Evolutionary conservation across 1,140 invertebrate species (phyloP).

Genomic region (Hypsibius dujardini): DNA sequence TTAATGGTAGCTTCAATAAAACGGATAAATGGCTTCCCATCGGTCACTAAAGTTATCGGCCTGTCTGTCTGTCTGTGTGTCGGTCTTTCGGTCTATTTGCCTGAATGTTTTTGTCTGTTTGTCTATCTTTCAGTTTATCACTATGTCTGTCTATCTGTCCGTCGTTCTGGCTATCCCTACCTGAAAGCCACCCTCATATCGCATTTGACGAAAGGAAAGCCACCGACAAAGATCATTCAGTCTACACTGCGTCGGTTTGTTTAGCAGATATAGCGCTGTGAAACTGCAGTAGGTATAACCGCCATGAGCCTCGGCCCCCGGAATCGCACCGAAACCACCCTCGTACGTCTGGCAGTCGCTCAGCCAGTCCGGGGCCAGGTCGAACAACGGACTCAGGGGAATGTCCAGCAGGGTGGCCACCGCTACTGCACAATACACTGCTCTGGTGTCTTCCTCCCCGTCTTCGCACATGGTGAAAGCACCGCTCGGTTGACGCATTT

Average conservation of each 20-base stretch:
- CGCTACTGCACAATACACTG: constrained; percentile 79
- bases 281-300: constrained; percentile 94
- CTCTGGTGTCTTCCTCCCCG: constrained; percentile 86
- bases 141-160: no score
- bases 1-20: constrained; percentile 19
- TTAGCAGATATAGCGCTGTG: constrained; percentile 63
- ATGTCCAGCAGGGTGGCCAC: constrained; percentile 73
- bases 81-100: no score
- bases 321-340: constrained; percentile 84
- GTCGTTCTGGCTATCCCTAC: constrained; percentile 36
- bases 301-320: constrained; percentile 90
- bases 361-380: constrained; percentile 63
- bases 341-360: constrained; percentile 85
- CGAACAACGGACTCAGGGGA: constrained; percentile 55
- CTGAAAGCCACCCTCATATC: constrained; percentile 38
- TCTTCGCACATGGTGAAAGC: constrained; percentile 73
- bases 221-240: constrained; percentile 32
- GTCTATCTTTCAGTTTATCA: no score
- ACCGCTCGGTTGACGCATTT: constrained; percentile 60
- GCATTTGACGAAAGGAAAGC: constrained; percentile 33
- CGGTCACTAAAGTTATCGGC: no score
- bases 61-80: no score
- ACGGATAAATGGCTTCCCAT: no score
- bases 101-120: no score
- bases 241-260: constrained; percentile 58